Base-by-base conservation (phyloP, 2,888 invertebrate species). In the Laspeyria flexula region DNA sequence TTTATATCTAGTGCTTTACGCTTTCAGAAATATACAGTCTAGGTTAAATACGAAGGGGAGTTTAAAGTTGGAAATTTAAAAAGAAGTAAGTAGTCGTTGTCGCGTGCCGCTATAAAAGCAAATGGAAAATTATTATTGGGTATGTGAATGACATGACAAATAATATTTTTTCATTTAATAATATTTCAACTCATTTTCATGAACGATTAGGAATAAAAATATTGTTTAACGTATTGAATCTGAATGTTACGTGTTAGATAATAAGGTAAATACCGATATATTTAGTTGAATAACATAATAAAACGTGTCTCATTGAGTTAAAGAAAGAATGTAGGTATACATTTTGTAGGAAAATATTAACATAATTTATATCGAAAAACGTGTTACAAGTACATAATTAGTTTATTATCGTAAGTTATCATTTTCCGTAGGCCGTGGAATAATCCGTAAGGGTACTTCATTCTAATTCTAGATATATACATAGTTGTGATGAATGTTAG, bases 191-290 rank as follows among this genome's bases (percentile, higher is more conserved):
- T n/a, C n/a, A n/a, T n/a, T n/a, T n/a, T n/a, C n/a, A n/a, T n/a
- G n/a, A n/a, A n/a, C n/a, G n/a, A n/a, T n/a, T n/a, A 6, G 10
- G 27, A 27, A 27, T 27, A 27, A 10, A 27, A 27, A 2, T 21
- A n/a, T n/a, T n/a, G n/a, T n/a, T n/a, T 71, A 43, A 74, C 62
- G 61, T 73, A 61, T 73, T 68, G 72, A 75, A 75, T 70, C 52
- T 60, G 55, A 47, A 58, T 67, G 56, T 51, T 66, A 61, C 59
- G 55, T 58, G 53, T 59, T 57, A 59, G 65, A 67, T 59, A 53
- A 49, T 55, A 67, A 61, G 42, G 61, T 53, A 49, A 63, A 62
- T 55, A 18, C 53, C 57, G n/a, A n/a, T n/a, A n/a, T n/a, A n/a
- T n/a, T n/a, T n/a, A n/a, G n/a, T n/a, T n/a, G n/a, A 45, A 51